These are phyloP conservation scores for Hermaeophaga mercurialis DNA, from an alignment of 2,888 invertebrate genomes.

Conservation along the genomic window DNA sequence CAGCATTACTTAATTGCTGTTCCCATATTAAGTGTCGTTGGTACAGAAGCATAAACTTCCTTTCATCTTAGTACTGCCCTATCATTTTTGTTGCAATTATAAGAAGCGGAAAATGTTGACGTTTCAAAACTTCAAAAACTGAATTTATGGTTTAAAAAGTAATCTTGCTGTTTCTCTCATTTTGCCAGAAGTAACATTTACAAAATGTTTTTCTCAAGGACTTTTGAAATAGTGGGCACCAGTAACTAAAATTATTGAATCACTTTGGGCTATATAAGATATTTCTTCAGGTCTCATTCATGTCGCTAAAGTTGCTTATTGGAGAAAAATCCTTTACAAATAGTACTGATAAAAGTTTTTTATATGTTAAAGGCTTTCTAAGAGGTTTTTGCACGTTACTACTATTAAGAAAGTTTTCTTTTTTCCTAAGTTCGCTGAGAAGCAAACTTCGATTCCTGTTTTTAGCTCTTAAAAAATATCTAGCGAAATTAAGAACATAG, in stretches of 20 bases:
- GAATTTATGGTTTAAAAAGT: slow-evolving; percentile 7
- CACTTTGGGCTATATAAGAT: slow-evolving; percentile 26
- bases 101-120: background rate
- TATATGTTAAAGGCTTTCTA: background rate
- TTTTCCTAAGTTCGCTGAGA: slow-evolving; percentile 24
- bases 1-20: slow-evolving; percentile 41
- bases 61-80: background rate
- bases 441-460: background rate
- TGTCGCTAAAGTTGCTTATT: slow-evolving; percentile 36
- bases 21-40: slow-evolving; percentile 36
- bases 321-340: slow-evolving; percentile 38
- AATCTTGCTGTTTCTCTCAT: slow-evolving; percentile 29
- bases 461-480: background rate
- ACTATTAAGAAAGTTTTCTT: slow-evolving; percentile 33
- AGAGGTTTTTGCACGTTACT: slow-evolving; percentile 2
- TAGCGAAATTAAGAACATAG: slow-evolving; percentile 6
- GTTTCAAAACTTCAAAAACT: slow-evolving; percentile 5
- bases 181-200: slow-evolving; percentile 27
- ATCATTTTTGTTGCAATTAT: background rate
- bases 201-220: slow-evolving; percentile 26
- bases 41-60: background rate
- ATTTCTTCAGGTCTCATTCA: slow-evolving; percentile 29
- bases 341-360: slow-evolving; percentile 27
- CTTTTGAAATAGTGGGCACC: slow-evolving; percentile 26
- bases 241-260: slow-evolving; percentile 24